Conservation (phyloP, 2,113 vertebrate genomes). For the Lanius collurio region DNA sequence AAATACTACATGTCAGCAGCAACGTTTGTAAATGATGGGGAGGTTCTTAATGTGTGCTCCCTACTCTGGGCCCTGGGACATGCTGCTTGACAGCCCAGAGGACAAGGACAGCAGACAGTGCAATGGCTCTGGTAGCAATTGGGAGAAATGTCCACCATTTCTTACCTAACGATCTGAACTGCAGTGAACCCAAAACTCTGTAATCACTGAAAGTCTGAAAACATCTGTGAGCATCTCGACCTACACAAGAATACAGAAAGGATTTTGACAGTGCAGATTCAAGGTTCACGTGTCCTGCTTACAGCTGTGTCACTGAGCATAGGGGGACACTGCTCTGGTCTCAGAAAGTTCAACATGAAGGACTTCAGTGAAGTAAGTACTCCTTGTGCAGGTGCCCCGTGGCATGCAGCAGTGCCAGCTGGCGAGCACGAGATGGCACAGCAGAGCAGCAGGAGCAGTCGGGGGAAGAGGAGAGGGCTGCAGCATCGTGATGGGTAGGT, state of each 20-base stretch:
- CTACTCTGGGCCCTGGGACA: background rate
- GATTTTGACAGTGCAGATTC: background rate
- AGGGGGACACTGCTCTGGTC: background rate
- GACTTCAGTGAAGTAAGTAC: accelerated
- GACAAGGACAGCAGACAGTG: background rate
- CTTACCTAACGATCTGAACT: background rate
- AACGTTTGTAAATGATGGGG: background rate
- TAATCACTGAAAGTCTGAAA: background rate
- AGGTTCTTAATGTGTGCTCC: background rate
- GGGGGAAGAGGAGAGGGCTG: background rate
- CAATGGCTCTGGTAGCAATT: background rate
- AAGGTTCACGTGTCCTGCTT: accelerated
- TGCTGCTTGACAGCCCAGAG: background rate
- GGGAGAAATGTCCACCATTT: background rate
- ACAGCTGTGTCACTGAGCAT: background rate
- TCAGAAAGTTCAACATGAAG: background rate
- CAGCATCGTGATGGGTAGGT: accelerated
- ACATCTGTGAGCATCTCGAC: background rate
- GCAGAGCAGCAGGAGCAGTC: background rate
- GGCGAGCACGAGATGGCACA: background rate
- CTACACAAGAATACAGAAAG: background rate
- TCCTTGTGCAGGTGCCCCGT: accelerated
- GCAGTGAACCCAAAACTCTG: background rate
- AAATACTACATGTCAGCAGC: background rate
- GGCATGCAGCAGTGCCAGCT: background rate